Base-by-base conservation (phyloP, 2,797 vertebrate genomes). In the Staurois parvus region DNA sequence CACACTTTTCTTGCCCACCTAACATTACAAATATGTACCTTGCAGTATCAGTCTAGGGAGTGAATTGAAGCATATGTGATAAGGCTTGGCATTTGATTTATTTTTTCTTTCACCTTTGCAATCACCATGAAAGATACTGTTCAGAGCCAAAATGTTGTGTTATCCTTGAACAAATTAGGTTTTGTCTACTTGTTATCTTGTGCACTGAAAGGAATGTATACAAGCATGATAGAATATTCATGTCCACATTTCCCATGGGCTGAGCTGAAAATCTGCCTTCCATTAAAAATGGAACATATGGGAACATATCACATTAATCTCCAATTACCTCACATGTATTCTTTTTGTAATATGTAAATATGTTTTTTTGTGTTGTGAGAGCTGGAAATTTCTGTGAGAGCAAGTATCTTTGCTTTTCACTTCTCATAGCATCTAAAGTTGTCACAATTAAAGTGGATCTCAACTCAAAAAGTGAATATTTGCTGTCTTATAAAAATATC, bases 181-280 rank as follows among this genome's bases (percentile, higher is more conserved):
- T 79, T 74, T 74, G 70, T 79, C 76, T 85, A 74, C 12, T 37
- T 37, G n/a, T 79, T 66, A 79, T 84, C 68, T 72, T 78, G 48
- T 72, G 72, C 34, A 15, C 24, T 69, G 32, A 37, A 77, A 37
- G 66, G 73, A 84, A 76, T 84, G 73, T 84, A 70, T 45, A 56
- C 64, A 72, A 29, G 21, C 21, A 5, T 48, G 7, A 74, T 26
- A 66, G 24, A 37, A 28, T 28, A 56, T 52, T 29, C 21, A 48
- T 28, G 42, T 29, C 26, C 26, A 74, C 72, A 74, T 72, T 40
- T 72, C 70, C 70, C 70, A 72, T 40, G 70, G 24, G 37, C 19
- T 72, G 21, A 72, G 69, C 69, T 72, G 19, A 72, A 40, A 24
- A 40, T n/a, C 24, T 42, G 21, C 11, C 8, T 17, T 40, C 24